Evolutionary conservation across 2,113 vertebrate genomes (phyloP).

Genomic region (Megaleporinus macrocephalus): DNA sequence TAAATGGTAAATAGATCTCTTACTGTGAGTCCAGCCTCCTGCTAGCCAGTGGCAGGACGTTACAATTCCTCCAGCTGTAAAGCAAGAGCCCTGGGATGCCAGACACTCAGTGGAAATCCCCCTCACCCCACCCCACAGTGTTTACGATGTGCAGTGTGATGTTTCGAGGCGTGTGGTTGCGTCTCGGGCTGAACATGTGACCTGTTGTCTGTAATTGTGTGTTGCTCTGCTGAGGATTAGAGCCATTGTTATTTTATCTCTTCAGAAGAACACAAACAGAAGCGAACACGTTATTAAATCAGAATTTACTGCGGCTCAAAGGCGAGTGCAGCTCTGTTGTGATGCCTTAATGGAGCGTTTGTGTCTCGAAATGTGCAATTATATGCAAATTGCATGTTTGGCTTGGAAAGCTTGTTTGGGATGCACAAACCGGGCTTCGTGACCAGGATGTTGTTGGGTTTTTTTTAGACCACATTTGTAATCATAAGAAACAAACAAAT

Average conservation of each 20-base stretch:
- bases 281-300: no score
- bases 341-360: background rate
- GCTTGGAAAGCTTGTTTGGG: background rate
- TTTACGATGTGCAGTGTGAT: background rate
- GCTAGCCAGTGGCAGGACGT: no score
- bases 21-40: no score
- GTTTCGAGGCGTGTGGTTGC: background rate
- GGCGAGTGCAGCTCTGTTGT: background rate
- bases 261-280: background rate
- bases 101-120: background rate
- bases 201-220: background rate
- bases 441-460: background rate
- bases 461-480: background rate
- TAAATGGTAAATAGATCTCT: no score
- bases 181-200: no score
- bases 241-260: slow-evolving; percentile 1
- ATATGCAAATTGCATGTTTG: slow-evolving; percentile 14
- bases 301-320: no score
- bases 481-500: background rate
- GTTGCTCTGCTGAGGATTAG: background rate
- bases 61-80: background rate
- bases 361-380: background rate
- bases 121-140: no score
- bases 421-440: background rate
- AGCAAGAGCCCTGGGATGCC: background rate